Percentiles rank a stretch among this genome's conserved stretches.
These are phyloP conservation scores for Iselma pallidipennis DNA, from an alignment of 2,888 invertebrate genomes.

Conservation along the genomic window DNA sequence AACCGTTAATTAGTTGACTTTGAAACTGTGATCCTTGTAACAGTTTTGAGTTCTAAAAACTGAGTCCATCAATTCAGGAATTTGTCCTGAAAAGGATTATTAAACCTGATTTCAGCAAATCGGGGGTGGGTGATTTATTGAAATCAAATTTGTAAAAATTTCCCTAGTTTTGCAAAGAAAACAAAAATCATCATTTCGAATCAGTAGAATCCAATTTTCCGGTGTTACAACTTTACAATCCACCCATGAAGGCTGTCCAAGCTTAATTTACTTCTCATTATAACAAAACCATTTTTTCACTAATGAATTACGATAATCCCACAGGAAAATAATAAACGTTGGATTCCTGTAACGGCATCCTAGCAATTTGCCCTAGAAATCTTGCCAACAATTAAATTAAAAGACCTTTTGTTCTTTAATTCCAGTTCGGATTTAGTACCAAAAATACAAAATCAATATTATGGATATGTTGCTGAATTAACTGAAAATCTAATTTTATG, in stretches of 20 bases:
- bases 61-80: no score
- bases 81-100: no score
- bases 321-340: constrained; percentile 22
- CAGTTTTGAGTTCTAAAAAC: no score
- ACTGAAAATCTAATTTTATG: constrained; percentile 76
- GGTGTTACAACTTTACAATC: no score
- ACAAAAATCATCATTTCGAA: no score
- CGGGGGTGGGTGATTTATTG: no score
- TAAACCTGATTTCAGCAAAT: background rate
- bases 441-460: constrained; percentile 13
- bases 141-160: no score
- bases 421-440: constrained; percentile 22
- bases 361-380: constrained; percentile 34
- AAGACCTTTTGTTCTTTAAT: constrained; percentile 18
- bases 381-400: constrained; percentile 34
- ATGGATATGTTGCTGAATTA: constrained; percentile 65
- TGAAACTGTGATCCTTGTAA: background rate
- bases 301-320: background rate
- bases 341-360: constrained; percentile 35
- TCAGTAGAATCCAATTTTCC: no score
- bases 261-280: no score
- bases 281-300: background rate
- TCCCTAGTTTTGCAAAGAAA: no score
- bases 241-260: no score
- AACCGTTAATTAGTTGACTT: background rate